A percentile compares a stretch with the other conserved stretches of the same genome.
Conservation (phyloP, 2,113 vertebrate genomes). For the Desmodus rotundus region DNA sequence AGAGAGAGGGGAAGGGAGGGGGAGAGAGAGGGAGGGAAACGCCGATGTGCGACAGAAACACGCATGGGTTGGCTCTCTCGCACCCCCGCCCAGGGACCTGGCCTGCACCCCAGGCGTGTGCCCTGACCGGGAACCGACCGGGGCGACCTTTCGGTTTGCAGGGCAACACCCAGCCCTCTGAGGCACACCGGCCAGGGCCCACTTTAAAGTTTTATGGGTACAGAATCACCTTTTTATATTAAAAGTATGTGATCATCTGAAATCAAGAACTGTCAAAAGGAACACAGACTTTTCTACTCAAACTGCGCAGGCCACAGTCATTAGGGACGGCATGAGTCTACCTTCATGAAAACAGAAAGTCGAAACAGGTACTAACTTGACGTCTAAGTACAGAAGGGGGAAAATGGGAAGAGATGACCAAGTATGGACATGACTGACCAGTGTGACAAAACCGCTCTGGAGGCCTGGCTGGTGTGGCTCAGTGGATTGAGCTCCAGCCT, state of each 20-base stretch:
- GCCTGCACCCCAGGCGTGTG: too few relatives aligned
- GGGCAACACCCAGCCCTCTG: too few relatives aligned
- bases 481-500: too few relatives aligned
- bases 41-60: too few relatives aligned
- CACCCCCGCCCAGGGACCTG: too few relatives aligned
- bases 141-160: too few relatives aligned
- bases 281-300: neutral
- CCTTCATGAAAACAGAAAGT: neutral
- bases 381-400: neutral
- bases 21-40: too few relatives aligned
- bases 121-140: too few relatives aligned
- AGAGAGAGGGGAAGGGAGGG: too few relatives aligned
- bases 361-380: neutral
- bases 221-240: neutral
- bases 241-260: neutral
- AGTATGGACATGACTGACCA: neutral
- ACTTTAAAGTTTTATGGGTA: neutral
- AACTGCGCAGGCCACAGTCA: neutral
- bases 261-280: neutral
- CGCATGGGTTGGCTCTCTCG: too few relatives aligned
- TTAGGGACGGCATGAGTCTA: rapidly evolving
- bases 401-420: neutral
- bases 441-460: neutral
- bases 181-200: too few relatives aligned
- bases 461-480: too few relatives aligned